These are phyloP conservation scores for Synaphobranchus kaupii DNA, from an alignment of 2,797 vertebrate species.

Conservation along the genomic window DNA sequence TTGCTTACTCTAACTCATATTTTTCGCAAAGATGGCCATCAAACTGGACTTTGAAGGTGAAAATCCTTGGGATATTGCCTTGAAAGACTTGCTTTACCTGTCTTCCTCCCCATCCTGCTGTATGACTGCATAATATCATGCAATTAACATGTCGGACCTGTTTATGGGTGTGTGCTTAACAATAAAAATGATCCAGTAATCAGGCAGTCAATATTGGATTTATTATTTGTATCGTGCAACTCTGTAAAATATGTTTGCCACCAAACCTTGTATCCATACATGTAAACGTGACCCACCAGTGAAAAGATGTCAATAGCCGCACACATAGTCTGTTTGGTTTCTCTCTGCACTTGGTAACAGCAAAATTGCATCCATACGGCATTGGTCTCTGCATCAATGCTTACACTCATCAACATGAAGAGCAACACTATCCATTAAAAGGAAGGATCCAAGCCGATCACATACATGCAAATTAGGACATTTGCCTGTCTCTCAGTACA, in stretches of 20 bases:
- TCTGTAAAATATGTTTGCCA: not conserved
- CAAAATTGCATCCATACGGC: constrained; percentile 11
- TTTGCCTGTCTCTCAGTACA: not conserved
- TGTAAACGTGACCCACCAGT: not conserved
- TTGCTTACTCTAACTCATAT: not conserved
- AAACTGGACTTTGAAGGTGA: not conserved
- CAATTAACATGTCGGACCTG: not conserved
- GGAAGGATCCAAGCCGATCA: constrained; percentile 1
- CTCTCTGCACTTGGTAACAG: constrained; percentile 30
- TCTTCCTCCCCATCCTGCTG: not conserved
- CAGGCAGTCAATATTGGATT: not conserved
- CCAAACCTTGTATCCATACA: not conserved
- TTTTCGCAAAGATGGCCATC: not conserved
- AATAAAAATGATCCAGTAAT: not conserved
- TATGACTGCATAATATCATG: not conserved
- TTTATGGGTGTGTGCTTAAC: not conserved
- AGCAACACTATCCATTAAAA: constrained; percentile 36
- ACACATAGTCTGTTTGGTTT: constrained; percentile 38
- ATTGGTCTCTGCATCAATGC: constrained; percentile 8
- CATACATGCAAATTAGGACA: constrained; percentile 7
- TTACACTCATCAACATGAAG: constrained; percentile 27
- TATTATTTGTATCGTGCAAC: not conserved
- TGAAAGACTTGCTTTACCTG: not conserved
- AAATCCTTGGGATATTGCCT: not conserved
- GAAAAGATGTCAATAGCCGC: not conserved